phyloP scores from a whole-genome alignment of 2,797 vertebrate genomes.

The Coilia nasus region DNA sequence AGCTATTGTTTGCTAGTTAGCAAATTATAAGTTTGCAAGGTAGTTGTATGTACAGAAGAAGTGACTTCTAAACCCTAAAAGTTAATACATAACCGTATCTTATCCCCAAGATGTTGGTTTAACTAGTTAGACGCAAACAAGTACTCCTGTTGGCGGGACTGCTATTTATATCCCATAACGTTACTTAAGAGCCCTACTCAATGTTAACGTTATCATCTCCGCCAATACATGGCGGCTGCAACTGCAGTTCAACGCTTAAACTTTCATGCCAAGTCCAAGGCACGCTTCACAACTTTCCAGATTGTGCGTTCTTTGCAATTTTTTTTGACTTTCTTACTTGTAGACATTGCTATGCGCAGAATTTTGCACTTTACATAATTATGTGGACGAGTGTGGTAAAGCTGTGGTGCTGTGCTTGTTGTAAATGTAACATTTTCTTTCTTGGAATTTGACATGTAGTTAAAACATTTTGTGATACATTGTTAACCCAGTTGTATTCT shows the following conservation, averaged over 20 bases:
- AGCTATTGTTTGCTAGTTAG: constrained; percentile 15
- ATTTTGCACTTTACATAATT: neutral
- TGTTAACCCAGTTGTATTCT: no score
- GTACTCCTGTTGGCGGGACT: constrained; percentile 13
- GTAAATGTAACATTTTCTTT: no score
- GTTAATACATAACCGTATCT: neutral
- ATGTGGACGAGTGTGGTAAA: neutral
- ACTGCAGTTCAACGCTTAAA: neutral
- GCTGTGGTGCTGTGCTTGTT: neutral
- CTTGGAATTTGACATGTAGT: no score
- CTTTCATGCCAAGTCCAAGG: constrained; percentile 7
- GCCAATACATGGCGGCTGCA: neutral
- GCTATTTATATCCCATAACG: constrained; percentile 12
- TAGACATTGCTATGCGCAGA: neutral
- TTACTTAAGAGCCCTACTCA: constrained; percentile 3
- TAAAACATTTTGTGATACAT: no score
- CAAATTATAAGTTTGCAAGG: neutral
- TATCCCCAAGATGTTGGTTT: neutral
- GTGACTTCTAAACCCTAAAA: neutral
- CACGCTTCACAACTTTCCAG: constrained; percentile 5
- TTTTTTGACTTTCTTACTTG: neutral
- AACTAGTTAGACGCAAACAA: neutral
- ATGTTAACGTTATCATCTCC: constrained; percentile 5
- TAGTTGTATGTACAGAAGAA: neutral
- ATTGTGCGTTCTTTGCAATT: neutral